Evolutionary conservation across 2,113 vertebrate species (phyloP).

Genomic region (Cyprinodon variegatus): DNA sequence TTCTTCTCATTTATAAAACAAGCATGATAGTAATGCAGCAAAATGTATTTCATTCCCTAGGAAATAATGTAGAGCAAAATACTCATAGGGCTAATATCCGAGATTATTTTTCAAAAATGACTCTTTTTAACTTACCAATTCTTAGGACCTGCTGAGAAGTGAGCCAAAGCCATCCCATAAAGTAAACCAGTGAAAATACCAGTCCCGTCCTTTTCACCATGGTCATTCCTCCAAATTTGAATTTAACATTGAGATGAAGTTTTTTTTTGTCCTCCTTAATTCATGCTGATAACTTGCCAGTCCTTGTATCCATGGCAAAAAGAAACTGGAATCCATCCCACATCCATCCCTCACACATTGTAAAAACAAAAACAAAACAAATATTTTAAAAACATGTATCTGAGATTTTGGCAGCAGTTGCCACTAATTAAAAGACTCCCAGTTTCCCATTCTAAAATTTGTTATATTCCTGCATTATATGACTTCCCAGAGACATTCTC

Average conservation of each 20-base stretch:
- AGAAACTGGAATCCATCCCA: slow-evolving; percentile 64
- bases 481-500: slow-evolving; percentile 44
- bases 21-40: neutral
- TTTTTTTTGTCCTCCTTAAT: slow-evolving; percentile 55
- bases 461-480: slow-evolving; percentile 20
- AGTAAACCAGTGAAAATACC: slow-evolving; percentile 82
- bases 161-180: slow-evolving; percentile 81
- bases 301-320: slow-evolving; percentile 68
- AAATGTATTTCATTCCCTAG: neutral
- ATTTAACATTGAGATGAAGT: slow-evolving; percentile 75
- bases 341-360: slow-evolving; percentile 69
- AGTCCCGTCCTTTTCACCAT: slow-evolving; percentile 82
- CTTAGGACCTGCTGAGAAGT: slow-evolving; percentile 90
- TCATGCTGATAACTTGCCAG: slow-evolving; percentile 73
- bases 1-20: neutral
- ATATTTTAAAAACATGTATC: slow-evolving; percentile 33
- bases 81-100: neutral
- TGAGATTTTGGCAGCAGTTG: slow-evolving; percentile 37
- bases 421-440: slow-evolving; percentile 51
- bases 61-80: neutral
- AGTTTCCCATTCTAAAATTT: slow-evolving; percentile 60
- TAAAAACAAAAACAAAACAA: slow-evolving; percentile 28
- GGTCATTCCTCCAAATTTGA: slow-evolving; percentile 73
- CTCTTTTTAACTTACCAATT: slow-evolving; percentile 86
- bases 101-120: neutral